Percentiles rank a stretch among this genome's conserved stretches.
Evolutionary conservation across 2,113 vertebrate species (phyloP).

Genomic region (Microtus richardsoni): DNA sequence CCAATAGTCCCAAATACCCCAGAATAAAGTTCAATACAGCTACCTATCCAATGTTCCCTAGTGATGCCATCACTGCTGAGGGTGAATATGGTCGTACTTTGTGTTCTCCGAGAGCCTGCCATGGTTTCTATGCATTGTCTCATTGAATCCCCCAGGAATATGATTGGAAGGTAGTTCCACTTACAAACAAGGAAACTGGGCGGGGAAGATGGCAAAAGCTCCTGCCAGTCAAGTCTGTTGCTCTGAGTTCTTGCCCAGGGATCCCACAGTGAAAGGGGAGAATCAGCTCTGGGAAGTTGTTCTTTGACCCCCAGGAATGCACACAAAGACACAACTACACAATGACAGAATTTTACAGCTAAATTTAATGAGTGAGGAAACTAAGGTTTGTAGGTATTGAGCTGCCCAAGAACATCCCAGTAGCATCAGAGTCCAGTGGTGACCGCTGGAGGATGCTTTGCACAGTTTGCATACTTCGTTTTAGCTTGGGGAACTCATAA

Average conservation of each 20-base stretch:
- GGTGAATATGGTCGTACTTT: not conserved
- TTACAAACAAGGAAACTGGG: not conserved
- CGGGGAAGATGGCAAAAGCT: not conserved
- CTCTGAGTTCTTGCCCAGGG: not conserved
- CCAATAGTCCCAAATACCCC: not conserved
- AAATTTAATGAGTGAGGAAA: not conserved
- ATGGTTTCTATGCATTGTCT: too few species aligned
- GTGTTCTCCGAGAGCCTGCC: not conserved
- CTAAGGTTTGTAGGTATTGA: not conserved
- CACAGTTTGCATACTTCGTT: not conserved
- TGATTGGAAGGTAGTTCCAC: too few species aligned
- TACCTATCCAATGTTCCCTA: not conserved
- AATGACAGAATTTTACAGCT: not conserved
- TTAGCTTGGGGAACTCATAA: not conserved
- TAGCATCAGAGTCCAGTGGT: not conserved
- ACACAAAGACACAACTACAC: not conserved
- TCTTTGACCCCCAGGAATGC: not conserved
- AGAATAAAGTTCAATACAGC: not conserved
- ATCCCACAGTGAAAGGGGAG: not conserved
- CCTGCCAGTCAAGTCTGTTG: not conserved
- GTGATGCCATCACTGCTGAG: not conserved
- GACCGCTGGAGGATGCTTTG: not conserved
- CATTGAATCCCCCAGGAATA: not conserved
- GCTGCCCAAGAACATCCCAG: not conserved
- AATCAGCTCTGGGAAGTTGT: not conserved